Percentiles rank a stretch among this genome's conserved stretches.
phyloP scores from a whole-genome alignment of 1,140 invertebrate genomes.

The Drosophila malerkotliana region DNA sequence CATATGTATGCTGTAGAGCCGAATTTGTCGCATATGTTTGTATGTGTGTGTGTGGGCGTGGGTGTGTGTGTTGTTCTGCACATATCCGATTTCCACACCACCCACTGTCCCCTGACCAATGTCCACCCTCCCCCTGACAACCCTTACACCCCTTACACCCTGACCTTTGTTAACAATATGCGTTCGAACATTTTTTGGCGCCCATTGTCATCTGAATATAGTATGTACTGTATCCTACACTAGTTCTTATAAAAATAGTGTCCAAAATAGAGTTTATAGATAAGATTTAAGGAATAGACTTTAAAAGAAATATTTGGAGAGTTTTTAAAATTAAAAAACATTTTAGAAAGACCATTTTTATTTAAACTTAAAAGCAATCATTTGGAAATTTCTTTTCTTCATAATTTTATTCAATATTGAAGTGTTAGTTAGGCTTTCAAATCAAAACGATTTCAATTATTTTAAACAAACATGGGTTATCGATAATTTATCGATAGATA shows the following conservation, averaged over 20 bases:
- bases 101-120: not conserved
- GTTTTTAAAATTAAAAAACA: too few relatives aligned
- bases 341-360: too few relatives aligned
- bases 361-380: too few relatives aligned
- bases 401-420: too few relatives aligned
- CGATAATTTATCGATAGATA: too few relatives aligned
- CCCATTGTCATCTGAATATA: constrained; percentile 23
- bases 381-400: too few relatives aligned
- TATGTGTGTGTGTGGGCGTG: not conserved
- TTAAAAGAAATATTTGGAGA: too few relatives aligned
- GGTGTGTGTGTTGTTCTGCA: constrained; percentile 38
- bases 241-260: not conserved
- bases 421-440: too few relatives aligned
- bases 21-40: constrained; percentile 23
- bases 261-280: not conserved
- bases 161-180: constrained; percentile 70
- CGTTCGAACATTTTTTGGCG: constrained; percentile 58
- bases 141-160: constrained; percentile 1
- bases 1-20: constrained; percentile 38
- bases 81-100: constrained; percentile 66
- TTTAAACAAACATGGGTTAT: too few relatives aligned
- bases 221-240: constrained; percentile 2
- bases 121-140: constrained; percentile 8
- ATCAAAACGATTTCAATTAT: too few relatives aligned
- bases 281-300: too few relatives aligned